phyloP scores from a whole-genome alignment of 2,113 vertebrate species.

The Semnopithecus entellus region DNA sequence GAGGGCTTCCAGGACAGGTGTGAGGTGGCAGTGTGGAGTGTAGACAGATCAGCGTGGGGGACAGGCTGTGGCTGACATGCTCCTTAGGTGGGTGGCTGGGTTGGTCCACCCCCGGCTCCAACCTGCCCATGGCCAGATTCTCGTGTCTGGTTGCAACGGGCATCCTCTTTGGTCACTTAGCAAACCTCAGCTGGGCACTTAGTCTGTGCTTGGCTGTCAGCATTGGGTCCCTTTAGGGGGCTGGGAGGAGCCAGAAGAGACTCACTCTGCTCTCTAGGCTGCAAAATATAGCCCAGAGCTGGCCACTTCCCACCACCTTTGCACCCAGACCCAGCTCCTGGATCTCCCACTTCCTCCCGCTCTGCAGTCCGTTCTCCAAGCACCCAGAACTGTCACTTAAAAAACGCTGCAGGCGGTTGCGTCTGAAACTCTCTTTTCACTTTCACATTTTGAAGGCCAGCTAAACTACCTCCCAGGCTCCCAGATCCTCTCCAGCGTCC shows the following conservation, averaged over 20 bases:
- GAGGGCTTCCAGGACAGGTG: neutral
- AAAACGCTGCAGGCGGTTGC: neutral
- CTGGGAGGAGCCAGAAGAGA: neutral
- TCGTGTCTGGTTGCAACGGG: accelerated
- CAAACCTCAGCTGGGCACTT: accelerated
- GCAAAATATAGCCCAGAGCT: neutral
- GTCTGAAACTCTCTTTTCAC: neutral
- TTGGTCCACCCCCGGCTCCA: accelerated
- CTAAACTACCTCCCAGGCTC: neutral
- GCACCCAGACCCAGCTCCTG: neutral
- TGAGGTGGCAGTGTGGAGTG: neutral
- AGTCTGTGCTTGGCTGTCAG: neutral
- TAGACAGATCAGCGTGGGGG: neutral
- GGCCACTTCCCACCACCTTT: neutral
- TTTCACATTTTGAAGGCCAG: neutral
- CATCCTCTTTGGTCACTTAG: neutral
- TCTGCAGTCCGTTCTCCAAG: neutral
- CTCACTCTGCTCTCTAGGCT: neutral
- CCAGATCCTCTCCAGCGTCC: neutral
- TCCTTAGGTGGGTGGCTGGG: accelerated
- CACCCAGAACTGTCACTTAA: no score
- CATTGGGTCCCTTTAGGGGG: accelerated
- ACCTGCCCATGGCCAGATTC: neutral
- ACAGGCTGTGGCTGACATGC: accelerated
- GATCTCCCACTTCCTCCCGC: neutral